Conservation (phyloP, 1,140 invertebrate species). For the Brachionus sp. region DNA sequence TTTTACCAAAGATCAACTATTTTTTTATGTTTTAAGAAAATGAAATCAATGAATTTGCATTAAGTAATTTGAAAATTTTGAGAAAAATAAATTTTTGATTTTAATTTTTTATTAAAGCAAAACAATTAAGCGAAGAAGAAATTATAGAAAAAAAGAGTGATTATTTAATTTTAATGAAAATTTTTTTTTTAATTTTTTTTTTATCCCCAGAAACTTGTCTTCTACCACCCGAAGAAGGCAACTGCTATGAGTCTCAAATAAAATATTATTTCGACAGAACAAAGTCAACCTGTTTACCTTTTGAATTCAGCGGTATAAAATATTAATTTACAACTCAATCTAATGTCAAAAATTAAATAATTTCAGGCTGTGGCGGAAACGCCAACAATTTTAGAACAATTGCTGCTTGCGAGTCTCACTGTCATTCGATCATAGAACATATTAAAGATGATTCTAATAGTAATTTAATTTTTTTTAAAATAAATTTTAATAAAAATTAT, state of each 20-base stretch:
- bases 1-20: neutral
- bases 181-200: neutral
- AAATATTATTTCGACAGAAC: slow-evolving; percentile 33
- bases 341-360: neutral
- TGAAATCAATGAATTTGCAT: neutral
- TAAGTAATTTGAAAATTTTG: neutral
- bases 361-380: slow-evolving; percentile 36
- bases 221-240: neutral
- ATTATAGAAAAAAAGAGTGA: slow-evolving; percentile 1
- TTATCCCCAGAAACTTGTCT: slow-evolving; percentile 20
- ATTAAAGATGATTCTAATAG: neutral
- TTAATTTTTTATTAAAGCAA: neutral
- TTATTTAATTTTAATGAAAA: neutral
- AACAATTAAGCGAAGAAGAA: neutral
- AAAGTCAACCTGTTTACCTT: slow-evolving; percentile 27
- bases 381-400: slow-evolving; percentile 24
- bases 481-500: neutral
- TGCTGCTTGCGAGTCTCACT: neutral
- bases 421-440: neutral
- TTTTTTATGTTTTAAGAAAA: neutral
- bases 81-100: neutral
- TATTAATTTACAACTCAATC: too few species aligned
- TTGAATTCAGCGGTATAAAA: slow-evolving; percentile 29
- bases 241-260: slow-evolving; percentile 34
- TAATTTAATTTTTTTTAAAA: neutral